Base-by-base conservation (phyloP, 2,888 invertebrate species). In the Eilema caniola region DNA sequence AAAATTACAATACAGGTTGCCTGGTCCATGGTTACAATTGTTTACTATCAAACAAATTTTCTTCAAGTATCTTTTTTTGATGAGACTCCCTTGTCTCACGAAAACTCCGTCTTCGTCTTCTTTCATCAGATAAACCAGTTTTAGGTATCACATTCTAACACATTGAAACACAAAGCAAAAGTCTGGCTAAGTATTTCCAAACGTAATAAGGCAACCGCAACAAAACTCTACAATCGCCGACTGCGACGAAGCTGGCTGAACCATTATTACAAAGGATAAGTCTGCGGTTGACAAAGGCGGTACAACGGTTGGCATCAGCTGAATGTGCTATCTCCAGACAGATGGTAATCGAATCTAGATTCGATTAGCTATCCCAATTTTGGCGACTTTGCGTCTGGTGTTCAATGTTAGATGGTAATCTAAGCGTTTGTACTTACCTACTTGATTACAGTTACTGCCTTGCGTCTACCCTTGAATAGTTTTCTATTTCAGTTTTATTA, bases 251-350 rank as follows among this genome's bases (percentile, higher is more conserved):
- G 20, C n/a, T 25, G 16, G 12, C 57, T 57, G 24, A 16, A 20
- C 23, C 53, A 12, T 33, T 57, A 57, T 33, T 65, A 53, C 47
- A 56, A 28, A 66, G 25, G 33, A 37, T 23, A 65, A 65, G 11
- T 53, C 70, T 70, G 66, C 23, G 56, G 53, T 61, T 62, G 70
- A 61, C 70, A 66, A 28, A 62, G 57, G 14, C 64, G n/a, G 25
- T 28, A 28, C 8, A 2, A n/a, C 23, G 16, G 47, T 60, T 24
- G 41, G 47, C 61, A 61, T 53, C 62, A n/a, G 62, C 23, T 14
- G 24, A 33, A 24, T 56, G 33, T 23, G 24, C 25, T 56, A 62
- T 25, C 62, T 37, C 4, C 33, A 33, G 65, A 57, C 56, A 25
- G 67, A 62, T 62, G 37, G 33, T 56, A 25, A 68, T 68, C 62